phyloP scores from a whole-genome alignment of 2,888 invertebrate species.

The Tiliacea aurago region DNA sequence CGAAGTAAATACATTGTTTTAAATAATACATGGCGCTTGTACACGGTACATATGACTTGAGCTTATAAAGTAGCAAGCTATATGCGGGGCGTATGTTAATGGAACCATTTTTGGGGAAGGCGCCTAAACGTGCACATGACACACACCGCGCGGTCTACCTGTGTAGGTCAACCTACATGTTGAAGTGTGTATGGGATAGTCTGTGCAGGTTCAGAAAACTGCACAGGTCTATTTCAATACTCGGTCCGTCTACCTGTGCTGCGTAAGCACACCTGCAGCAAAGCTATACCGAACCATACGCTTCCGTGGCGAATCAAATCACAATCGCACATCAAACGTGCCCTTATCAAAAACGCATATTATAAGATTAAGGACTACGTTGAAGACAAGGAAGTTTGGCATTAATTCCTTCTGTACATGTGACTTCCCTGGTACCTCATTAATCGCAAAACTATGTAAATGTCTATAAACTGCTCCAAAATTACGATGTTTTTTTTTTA shows the following conservation, averaged over 20 bases:
- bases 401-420: no score
- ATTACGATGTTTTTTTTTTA: no score
- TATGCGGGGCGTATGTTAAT: background rate
- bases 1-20: background rate
- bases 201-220: background rate
- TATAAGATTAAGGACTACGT: no score
- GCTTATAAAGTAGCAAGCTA: background rate
- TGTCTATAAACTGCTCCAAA: no score
- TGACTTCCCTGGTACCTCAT: no score
- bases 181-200: background rate
- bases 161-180: background rate
- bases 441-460: no score
- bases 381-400: no score
- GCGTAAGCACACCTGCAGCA: background rate
- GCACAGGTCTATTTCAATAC: background rate
- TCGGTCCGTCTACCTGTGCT: background rate
- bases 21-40: background rate
- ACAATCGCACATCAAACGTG: no score
- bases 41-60: background rate
- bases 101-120: background rate
- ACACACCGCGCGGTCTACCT: background rate
- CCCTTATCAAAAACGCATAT: no score
- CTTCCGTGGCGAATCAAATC: background rate
- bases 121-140: no score
- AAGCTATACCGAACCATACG: background rate